phyloP scores from a whole-genome alignment of 2,113 vertebrate species.

The Sander lucioperca region DNA sequence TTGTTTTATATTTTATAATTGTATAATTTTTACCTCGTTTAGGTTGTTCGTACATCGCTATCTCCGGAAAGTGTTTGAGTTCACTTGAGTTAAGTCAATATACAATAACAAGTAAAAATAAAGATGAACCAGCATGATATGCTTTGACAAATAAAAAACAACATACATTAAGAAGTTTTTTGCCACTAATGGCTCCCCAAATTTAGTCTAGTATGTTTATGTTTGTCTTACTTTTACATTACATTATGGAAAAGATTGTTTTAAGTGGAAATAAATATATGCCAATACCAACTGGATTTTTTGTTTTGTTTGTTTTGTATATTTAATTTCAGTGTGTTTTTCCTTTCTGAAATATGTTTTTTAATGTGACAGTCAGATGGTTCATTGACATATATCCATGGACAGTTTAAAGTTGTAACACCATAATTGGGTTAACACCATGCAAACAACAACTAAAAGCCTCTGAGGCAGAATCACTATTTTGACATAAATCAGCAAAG shows the following conservation, averaged over 20 bases:
- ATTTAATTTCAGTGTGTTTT: not conserved
- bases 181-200: not conserved
- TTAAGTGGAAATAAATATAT: not conserved
- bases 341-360: not conserved
- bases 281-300: not conserved
- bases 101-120: not conserved
- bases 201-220: not conserved
- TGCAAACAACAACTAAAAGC: not conserved
- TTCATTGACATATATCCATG: not conserved
- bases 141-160: not conserved
- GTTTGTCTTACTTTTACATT: not conserved
- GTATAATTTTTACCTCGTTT: not conserved
- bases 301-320: not conserved
- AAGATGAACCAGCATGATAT: not conserved
- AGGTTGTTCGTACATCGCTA: not conserved
- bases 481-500: no score
- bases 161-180: not conserved
- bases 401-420: not conserved
- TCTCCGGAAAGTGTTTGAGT: not conserved
- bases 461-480: no score
- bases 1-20: not conserved
- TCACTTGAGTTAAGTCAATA: not conserved
- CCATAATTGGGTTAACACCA: no score
- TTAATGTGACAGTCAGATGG: constrained; percentile 7
- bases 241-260: no score